Evolutionary conservation across 2,888 invertebrate genomes (phyloP).

Genomic region (Zele albiditarsus): DNA sequence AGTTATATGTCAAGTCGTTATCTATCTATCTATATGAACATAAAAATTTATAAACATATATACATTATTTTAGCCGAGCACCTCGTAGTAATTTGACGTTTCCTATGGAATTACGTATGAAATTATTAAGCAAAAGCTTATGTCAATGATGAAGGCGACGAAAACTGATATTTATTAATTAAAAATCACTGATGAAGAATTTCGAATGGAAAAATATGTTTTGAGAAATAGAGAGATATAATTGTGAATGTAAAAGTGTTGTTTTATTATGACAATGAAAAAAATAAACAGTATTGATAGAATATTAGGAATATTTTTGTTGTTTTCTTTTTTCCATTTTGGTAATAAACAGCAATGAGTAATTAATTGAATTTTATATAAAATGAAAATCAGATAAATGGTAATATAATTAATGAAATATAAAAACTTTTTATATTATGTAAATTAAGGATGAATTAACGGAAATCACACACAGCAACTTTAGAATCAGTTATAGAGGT

Average conservation of each 20-base stretch:
- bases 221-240: conserved; percentile 27
- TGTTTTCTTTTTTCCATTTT: not conserved
- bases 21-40: conserved; percentile 13
- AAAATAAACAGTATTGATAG: conserved; percentile 11
- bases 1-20: not conserved
- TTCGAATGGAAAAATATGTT: conserved; percentile 21
- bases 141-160: conserved; percentile 50
- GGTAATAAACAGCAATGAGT: not conserved
- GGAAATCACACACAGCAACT: not conserved
- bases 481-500: not conserved
- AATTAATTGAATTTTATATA: not conserved
- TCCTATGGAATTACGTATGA: conserved; percentile 64
- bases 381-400: not conserved
- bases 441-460: not conserved
- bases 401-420: not conserved
- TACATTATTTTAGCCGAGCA: conserved; percentile 47
- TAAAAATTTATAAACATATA: conserved; percentile 37
- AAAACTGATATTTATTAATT: conserved; percentile 41
- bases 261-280: conserved; percentile 17
- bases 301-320: not conserved
- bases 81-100: conserved; percentile 55
- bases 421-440: not conserved
- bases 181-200: conserved; percentile 35
- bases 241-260: conserved; percentile 16
- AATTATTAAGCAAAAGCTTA: conserved; percentile 53